Conservation (phyloP, 1,140 invertebrate genomes). For the Schlechtendalia chinensis region DNA sequence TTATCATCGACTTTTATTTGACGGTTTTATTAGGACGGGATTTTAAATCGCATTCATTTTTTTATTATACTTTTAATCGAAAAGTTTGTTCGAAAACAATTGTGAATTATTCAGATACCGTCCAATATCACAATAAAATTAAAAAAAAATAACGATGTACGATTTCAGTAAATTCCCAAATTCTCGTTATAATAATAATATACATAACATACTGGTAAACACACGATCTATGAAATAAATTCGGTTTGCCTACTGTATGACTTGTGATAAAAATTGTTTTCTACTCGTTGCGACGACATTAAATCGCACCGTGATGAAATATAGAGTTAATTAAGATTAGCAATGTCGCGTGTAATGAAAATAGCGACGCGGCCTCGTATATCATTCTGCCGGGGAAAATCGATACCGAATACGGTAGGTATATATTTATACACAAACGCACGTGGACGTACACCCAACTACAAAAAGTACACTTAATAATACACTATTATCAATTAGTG, state of each 20-base stretch:
- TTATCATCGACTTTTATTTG: no score
- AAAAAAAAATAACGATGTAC: no score
- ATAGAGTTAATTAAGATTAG: conserved; percentile 47
- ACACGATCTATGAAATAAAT: background rate
- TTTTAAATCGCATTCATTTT: background rate
- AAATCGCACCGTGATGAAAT: conserved; percentile 12
- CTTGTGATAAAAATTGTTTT: conserved; percentile 16
- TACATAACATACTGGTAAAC: background rate
- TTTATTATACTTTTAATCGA: background rate
- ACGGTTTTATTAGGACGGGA: background rate
- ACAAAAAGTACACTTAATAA: background rate
- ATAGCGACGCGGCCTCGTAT: conserved; percentile 26
- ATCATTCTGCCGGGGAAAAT: conserved; percentile 29
- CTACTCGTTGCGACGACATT: background rate
- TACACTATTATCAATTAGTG: no score
- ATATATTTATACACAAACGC: background rate
- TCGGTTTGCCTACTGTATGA: background rate
- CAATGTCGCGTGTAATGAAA: conserved; percentile 46
- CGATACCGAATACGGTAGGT: background rate
- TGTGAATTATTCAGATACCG: background rate
- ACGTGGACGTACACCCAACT: no score
- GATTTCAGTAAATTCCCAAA: no score
- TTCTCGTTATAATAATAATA: background rate
- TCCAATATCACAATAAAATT: background rate
- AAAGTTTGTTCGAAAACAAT: background rate